Evolutionary conservation across 2,113 vertebrate species (phyloP), one percentile per base, ranked within the genome.

Genomic region (Rattus rattus): DNA sequence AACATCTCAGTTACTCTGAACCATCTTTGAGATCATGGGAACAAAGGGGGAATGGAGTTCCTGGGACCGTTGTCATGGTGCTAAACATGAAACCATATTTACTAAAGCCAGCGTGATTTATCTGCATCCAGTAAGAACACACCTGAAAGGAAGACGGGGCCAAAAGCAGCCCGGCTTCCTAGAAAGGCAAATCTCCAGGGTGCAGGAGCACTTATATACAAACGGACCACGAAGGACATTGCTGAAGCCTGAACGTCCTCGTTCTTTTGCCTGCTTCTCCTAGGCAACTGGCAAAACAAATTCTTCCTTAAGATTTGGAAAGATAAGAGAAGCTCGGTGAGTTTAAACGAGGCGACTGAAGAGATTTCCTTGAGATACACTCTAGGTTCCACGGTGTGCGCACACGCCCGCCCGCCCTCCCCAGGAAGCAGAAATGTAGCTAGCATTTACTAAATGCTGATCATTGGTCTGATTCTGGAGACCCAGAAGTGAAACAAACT

Each of bases 61-160:
- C 89, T 80, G 30, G 43, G 43, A 61, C 77, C 47, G 91, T 86
- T 72, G 83, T 97, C 95, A 93, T 93, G 65, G 36, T 26, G 8
- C 61, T 90, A 54, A 89, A 72, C 70, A 72, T 12, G 49, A 97
- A 97, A 92, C 88, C 17, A 47, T 84, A 94, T 91, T 96, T 67
- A 89, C 54, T 77, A 94, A 96, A 92, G 94, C 69, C 85, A 69
- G 90, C 20, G 76, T 93, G 91, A 98, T 96, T 96, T 97, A 96
- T 93, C 70, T 11, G 87, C 84, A 61, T 75, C 91, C 81, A 61
- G 91, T 39, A 28, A 97, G 95, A 97, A 92, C 91, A 90, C 94
- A 95, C 96, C 93, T 94, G 86, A 52, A 96, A 96, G 56, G 33
- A 89, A 92, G 52, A 92, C 22, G 30, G 30, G 76, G 92, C 96